Conservation (phyloP, 2,888 invertebrate genomes). For the Lasioglossum oenotherae region DNA sequence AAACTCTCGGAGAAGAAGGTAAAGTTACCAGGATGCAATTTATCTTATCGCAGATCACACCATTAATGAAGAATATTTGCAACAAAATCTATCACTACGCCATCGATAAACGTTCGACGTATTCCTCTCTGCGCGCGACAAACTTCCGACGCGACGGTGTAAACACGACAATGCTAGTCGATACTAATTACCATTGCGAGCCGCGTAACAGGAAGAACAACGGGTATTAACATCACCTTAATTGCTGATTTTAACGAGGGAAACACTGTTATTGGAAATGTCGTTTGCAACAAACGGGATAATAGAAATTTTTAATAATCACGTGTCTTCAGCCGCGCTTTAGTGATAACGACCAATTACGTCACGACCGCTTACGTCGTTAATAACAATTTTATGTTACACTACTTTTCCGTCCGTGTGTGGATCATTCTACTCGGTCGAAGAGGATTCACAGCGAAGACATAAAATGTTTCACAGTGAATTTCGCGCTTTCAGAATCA, state of each 20-base stretch:
- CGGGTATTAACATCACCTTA: slow-evolving; percentile 73
- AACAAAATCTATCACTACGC: slow-evolving; percentile 55
- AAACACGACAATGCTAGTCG: slow-evolving; percentile 68
- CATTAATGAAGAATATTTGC: slow-evolving; percentile 57
- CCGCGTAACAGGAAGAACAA: slow-evolving; percentile 61
- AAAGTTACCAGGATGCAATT: no score
- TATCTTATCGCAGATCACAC: neutral
- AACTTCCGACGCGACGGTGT: slow-evolving; percentile 58
- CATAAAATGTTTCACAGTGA: neutral
- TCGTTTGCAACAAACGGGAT: neutral
- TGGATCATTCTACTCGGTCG: neutral
- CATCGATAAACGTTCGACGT: slow-evolving; percentile 31
- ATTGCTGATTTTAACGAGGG: slow-evolving; percentile 61
- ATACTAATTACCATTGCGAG: slow-evolving; percentile 73
- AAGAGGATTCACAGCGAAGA: neutral
- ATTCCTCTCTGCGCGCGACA: slow-evolving; percentile 39
- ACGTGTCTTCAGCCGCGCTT: neutral
- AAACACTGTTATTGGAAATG: neutral
- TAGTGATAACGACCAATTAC: neutral
- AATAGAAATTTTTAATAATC: neutral
- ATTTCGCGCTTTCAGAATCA: neutral
- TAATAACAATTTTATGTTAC: neutral
- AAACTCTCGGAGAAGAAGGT: no score
- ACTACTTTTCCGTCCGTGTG: neutral
- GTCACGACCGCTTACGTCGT: neutral